Base-by-base conservation (phyloP, 1,140 invertebrate genomes). In the Rhagoletis zephyria region DNA sequence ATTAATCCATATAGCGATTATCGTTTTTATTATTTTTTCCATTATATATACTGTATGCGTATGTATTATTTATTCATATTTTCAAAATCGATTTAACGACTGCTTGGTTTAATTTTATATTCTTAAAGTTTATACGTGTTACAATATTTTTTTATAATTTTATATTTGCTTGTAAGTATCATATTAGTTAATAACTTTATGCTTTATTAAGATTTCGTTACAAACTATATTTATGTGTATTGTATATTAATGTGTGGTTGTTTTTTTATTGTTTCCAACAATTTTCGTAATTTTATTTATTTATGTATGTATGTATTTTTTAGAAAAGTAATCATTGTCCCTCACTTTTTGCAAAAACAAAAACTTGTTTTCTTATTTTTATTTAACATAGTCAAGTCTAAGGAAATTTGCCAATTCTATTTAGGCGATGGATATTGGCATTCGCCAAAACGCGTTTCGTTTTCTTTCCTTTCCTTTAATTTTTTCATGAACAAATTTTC, bases 131-230 rank as follows among this genome's bases (percentile, higher is more conserved):
- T 63, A 48, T 86, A 61, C 14, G 59, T 86, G 30, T 86, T 86
- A 86, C 59, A 86, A 19, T 86, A 86, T 61, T 63, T 85, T 61
- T 61, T 61, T 61, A 85, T 42, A 56, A 14, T 60, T 63, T 63
- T 86, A 48, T 86, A 30, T 63, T 63, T 45, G 59, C 16, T 56
- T 12, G 19, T 60, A 85, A 48, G 63, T 86, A 63, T 65, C 42
- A 86, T 86, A 63, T 63, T 86, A 30, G n/a, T 86, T 86, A 86
- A 86, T 42, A 86, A 65, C 42, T 60, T 86, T 86, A 61, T 63
- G 60, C n/a, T 63, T 86, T 86, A 42, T 86, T 86, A 86, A 45
- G 59, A 56, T 86, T 86, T 86, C 7, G n/a, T 86, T 63, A 86
- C 30, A 65, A 63, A 63, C 30, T 86, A 86, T 81, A 70, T 45